Percentiles rank a stretch among this genome's conserved stretches.
Conservation (phyloP, 1,140 invertebrate species). For the Heterodera carotae region DNA sequence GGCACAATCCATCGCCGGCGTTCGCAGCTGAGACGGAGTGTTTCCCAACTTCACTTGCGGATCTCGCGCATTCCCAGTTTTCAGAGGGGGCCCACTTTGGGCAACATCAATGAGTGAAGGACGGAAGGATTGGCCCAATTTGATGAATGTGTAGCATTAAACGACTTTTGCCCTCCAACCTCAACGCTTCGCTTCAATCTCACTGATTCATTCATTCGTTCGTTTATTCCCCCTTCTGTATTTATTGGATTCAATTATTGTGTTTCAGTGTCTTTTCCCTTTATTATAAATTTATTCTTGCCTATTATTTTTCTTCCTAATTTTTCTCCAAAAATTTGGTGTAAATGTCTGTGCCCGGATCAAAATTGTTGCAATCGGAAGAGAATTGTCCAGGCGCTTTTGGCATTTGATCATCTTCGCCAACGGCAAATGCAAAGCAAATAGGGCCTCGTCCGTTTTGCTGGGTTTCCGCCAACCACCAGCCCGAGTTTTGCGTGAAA, state of each 20-base stretch:
- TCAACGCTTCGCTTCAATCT: background rate
- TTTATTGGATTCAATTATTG: background rate
- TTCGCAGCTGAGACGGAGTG: slow-evolving; percentile 15
- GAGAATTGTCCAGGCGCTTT: background rate
- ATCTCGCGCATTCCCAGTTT: slow-evolving; percentile 13
- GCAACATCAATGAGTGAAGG: slow-evolving; percentile 13
- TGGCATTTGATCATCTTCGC: background rate
- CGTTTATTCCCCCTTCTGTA: background rate
- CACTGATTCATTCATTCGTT: background rate
- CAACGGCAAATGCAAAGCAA: background rate
- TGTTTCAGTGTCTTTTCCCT: too few relatives aligned
- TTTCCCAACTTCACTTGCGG: slow-evolving; percentile 14
- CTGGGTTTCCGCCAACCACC: slow-evolving; percentile 1
- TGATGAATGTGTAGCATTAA: too few relatives aligned
- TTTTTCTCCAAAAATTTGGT: background rate
- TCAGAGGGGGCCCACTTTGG: slow-evolving; percentile 9
- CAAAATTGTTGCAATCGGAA: slow-evolving; percentile 8
- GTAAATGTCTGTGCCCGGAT: slow-evolving; percentile 3
- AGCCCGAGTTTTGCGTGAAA: background rate
- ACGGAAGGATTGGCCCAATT: background rate
- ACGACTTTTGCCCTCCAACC: background rate
- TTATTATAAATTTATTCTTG: background rate
- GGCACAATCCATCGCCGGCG: slow-evolving; percentile 21
- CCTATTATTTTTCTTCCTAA: too few relatives aligned
- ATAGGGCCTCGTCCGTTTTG: background rate